Conservation (phyloP, 2,888 invertebrate species). For the Therioaphis trifolii region DNA sequence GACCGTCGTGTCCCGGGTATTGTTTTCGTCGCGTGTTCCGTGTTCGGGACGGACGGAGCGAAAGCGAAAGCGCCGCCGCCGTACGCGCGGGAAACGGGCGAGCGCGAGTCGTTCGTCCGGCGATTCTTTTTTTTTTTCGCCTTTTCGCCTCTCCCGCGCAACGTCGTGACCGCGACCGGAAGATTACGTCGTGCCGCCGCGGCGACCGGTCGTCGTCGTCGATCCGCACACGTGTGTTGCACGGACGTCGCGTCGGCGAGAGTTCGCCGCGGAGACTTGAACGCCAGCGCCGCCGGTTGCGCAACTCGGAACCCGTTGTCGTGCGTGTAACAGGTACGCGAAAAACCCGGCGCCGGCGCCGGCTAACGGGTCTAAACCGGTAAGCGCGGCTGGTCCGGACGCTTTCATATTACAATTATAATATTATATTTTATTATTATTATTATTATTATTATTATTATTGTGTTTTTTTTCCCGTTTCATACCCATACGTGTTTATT, state of each 20-base stretch:
- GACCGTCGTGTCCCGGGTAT: no score
- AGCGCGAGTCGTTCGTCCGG: neutral
- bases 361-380: conserved; percentile 46
- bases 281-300: no score
- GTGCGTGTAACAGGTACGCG: conserved; percentile 1
- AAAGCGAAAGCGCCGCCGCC: neutral
- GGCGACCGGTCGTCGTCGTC: neutral
- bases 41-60: neutral
- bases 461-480: no score
- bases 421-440: neutral
- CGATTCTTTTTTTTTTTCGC: no score
- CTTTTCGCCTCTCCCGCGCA: no score
- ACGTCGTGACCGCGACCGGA: no score
- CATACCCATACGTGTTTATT: no score
- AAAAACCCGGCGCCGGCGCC: neutral
- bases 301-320: neutral
- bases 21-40: no score
- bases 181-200: neutral
- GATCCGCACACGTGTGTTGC: no score
- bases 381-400: neutral
- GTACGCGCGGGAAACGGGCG: neutral
- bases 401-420: neutral
- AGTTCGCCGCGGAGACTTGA: no score
- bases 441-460: no score
- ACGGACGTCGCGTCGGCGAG: no score